Percentiles rank a stretch among this genome's conserved stretches.
phyloP scores from a whole-genome alignment of 2,888 invertebrate genomes.

The Malacosoma neustria region DNA sequence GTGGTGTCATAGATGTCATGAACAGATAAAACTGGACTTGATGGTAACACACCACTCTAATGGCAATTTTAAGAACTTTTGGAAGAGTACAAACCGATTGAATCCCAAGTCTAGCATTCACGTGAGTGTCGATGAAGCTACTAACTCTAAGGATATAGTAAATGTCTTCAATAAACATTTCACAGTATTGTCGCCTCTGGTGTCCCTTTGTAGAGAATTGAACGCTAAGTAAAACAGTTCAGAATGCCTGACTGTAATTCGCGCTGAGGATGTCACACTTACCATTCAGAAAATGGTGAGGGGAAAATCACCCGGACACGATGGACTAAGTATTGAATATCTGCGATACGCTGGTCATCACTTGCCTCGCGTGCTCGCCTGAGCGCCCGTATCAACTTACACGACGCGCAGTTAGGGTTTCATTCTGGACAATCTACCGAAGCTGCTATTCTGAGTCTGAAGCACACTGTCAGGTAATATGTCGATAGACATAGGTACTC shows the following conservation, averaged over 20 bases:
- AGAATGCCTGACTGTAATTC: neutral
- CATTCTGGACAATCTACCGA: too few relatives aligned
- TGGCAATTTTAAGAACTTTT: neutral
- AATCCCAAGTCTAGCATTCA: neutral
- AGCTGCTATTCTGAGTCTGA: too few relatives aligned
- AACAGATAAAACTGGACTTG: neutral
- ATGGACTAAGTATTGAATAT: constrained; percentile 1
- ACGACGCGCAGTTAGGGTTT: too few relatives aligned
- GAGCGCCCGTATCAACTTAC: too few relatives aligned
- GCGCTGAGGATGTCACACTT: neutral
- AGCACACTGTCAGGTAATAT: too few relatives aligned
- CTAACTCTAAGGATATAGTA: neutral
- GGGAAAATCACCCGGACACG: constrained; percentile 2
- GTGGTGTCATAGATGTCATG: constrained; percentile 4
- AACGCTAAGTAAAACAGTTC: neutral
- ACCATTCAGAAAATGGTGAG: neutral
- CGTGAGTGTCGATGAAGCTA: neutral
- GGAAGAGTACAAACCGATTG: neutral
- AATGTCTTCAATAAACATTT: neutral
- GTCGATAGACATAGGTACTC: too few relatives aligned
- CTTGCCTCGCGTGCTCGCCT: constrained; percentile 1
- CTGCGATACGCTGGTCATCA: neutral
- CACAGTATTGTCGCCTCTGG: neutral
- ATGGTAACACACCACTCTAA: neutral
- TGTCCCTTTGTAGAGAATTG: neutral